Evolutionary conservation across 1,140 invertebrate species (phyloP).

Genomic region (Zaprionus inermis): DNA sequence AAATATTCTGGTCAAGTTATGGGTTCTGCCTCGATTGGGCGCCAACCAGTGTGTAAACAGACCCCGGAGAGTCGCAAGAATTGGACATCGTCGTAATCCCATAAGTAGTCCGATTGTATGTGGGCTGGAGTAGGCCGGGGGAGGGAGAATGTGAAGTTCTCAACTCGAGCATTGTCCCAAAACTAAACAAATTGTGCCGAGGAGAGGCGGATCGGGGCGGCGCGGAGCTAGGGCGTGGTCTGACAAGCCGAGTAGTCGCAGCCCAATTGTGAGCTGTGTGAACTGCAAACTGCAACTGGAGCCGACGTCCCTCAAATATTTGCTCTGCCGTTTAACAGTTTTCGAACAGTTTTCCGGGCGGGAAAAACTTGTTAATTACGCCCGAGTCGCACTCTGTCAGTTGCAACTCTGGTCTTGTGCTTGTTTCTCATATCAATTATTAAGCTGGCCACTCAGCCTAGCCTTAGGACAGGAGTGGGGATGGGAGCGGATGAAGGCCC

Average conservation of each 20-base stretch:
- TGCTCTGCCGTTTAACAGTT: slow-evolving; percentile 54
- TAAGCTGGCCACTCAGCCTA: slow-evolving; percentile 53
- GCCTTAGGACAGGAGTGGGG: not conserved
- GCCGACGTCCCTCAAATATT: slow-evolving; percentile 55
- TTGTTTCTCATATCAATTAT: slow-evolving; percentile 82
- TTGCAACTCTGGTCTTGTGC: slow-evolving; percentile 37
- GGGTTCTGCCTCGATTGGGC: slow-evolving; percentile 39
- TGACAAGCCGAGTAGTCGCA: not conserved
- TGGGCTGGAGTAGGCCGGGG: too few species aligned
- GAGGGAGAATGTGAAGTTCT: slow-evolving; percentile 24
- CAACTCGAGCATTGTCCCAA: slow-evolving; percentile 37
- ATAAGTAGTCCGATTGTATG: slow-evolving; percentile 63
- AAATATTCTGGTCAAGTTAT: slow-evolving; percentile 59
- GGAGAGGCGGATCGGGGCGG: too few species aligned
- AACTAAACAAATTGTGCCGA: slow-evolving; percentile 17
- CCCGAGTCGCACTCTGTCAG: slow-evolving; percentile 57
- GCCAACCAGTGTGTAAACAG: slow-evolving; percentile 18
- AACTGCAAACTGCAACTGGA: slow-evolving; percentile 53
- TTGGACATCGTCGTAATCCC: slow-evolving; percentile 48
- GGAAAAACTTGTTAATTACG: slow-evolving; percentile 79
- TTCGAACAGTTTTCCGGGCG: slow-evolving; percentile 39
- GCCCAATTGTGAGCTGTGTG: slow-evolving; percentile 35
- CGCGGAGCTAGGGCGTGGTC: not conserved
- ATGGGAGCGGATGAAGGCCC: slow-evolving; percentile 7
- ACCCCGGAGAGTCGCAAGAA: slow-evolving; percentile 6